Base-by-base conservation (phyloP, 2,797 vertebrate species). In the Etheostoma nigrum region DNA sequence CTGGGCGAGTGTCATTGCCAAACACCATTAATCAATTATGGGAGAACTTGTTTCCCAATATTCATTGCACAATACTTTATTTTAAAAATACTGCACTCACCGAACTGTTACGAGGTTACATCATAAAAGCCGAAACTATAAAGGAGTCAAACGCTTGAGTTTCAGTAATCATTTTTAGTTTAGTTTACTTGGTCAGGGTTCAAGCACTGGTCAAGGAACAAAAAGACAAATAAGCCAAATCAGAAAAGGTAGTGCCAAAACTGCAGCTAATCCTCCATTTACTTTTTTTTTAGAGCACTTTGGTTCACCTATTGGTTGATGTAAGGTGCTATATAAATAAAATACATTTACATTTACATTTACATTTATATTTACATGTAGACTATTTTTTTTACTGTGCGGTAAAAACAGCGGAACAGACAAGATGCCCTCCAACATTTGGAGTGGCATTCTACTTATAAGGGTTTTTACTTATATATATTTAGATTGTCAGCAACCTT, bases 1-100 rank as follows among this genome's bases (percentile, higher is more conserved):
- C 74, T 76, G 78, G 55, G 77, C 5, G 14, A 33, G 48, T 76
- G 82, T 88, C 74, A 55, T 19, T 80, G 88, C 90, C 89, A 91
- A 85, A 83, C 78, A 79, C 65, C 19, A 40, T 84, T 69, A 84
- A 91, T 91, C 84, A 76, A 21, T 74, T 81, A 47, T 8, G 12
- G 57, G 60, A 54, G 54, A 71, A 77, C 58, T 51, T 18, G 53
- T 81, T 82, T 74, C 76, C 76, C 78, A 61, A 71, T 55, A 42
- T 61, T 59, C 12, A 30, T 87, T 82, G 78, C 85, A 63, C 78
- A 86, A 87, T 13, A 6, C 5, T 30, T 52, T 21, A 33, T 33
- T 83, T 78, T 4, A 33, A 30, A 67, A 49, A 40, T 4, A 33
- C 21, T 18, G 49, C 27, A 53, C 47, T 33, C 25, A 25, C 16